Base-by-base conservation (phyloP, 1,140 invertebrate genomes). In the Drosophila persimilis region DNA sequence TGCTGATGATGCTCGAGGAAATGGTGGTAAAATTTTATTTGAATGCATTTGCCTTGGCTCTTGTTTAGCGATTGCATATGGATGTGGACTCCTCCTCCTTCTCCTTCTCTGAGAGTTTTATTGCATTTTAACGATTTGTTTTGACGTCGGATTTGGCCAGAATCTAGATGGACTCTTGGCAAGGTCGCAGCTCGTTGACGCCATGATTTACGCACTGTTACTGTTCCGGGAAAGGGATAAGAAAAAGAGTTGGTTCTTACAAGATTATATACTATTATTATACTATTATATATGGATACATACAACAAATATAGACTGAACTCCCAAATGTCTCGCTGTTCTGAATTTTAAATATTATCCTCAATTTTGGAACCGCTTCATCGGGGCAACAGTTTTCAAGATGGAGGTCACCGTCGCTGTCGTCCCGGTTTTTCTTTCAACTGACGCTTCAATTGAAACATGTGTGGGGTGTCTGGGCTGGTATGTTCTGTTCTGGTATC, bases 121-220 rank as follows among this genome's bases (percentile, higher is more conserved):
- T 88, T 53, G 66, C 69, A 69, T 84, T 90, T 90, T 90, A 90
- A 90, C 89, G 89, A 90, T 90, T 90, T 90, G 89, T 90, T 90
- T 80, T 89, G 85, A 83, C 84, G 77, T 71, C 47, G 63, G 75
- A 83, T 88, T 83, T 76, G 78, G 65, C 74, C 74, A 88, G 67
- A 50, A 65, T 65, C 60, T 69, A 48, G 57, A 66, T 65, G 69
- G 56, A 52, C 55, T 75, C 43, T 45, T 35, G 24, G 57, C 56
- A 54, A 50, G 53, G 72, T 72, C 54, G 75, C 78, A 80, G 81
- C 67, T 74, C 60, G 51, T 85, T 80, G 63, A 55, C 64, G 45
- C 59, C 55, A 43, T 72, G 74, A 88, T 88, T 88, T 78, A 86
- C 62, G 44, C 70, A 58, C 72, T 39, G 11, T 39, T 13, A 58